Evolutionary conservation across 2,888 invertebrate species (phyloP), one percentile per base, ranked within the genome.

Genomic region (Physocephala rufipes): DNA sequence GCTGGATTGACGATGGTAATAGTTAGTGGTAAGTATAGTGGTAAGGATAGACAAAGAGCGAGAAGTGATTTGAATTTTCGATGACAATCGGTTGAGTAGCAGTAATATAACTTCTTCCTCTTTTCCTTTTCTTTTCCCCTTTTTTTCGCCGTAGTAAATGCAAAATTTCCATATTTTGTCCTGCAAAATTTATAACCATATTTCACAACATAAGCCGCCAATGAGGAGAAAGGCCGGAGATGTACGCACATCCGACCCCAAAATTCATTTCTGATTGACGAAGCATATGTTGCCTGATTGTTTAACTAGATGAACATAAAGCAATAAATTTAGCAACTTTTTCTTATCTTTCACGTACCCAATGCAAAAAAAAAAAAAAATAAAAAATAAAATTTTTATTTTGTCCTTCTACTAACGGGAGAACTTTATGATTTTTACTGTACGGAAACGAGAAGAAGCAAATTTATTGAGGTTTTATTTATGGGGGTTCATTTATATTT

Each of bases 281-380:
- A 9, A 55, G 30, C 59, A 59, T 59, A 59, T 59, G 59, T 59
- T 59, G 59, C 59, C 28, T 16, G 28, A 19, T 59, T 30, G 30
- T 59, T 59, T 7, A 30, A 59, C n/a, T 36, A 30, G 36, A 26
- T 12, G 19, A 26, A 9, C 26, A 36, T 30, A 16, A 59, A 59
- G 28, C n/a, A 59, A 30, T 59, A 26, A 59, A 59, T 30, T 59
- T n/a, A 24, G 24, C 16, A 55, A 55, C 21, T 55, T 55, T 19
- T 55, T 55, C 55, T 26, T 15, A 55, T 55, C 28, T 24, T 55
- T 19, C 24, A 21, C 24, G 55, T 24, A 26, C 24, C 16, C 28
- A 26, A 26, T 26, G 24, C 28, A 36, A 36, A 36, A 36, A 36
- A 36, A 9, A 9, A 9, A 36, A 36, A 9, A 7, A 36, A 36